Percentiles rank a stretch among this genome's conserved stretches.
phyloP scores from a whole-genome alignment of 2,113 vertebrate species.

The Isurus oxyrinchus region DNA sequence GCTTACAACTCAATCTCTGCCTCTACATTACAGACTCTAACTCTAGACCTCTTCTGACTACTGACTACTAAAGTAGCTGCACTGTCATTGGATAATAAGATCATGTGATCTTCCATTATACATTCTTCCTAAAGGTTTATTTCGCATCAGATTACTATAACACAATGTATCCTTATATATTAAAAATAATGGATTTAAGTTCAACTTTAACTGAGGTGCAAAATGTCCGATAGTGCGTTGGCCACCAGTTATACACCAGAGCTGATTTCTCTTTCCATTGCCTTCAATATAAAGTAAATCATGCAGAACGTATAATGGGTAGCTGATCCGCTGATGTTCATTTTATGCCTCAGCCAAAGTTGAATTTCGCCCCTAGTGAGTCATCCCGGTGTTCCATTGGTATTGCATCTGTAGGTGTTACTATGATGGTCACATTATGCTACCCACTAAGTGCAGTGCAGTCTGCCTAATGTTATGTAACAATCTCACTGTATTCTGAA shows the following conservation, averaged over 20 bases:
- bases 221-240: background rate
- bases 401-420: background rate
- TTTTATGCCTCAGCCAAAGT: background rate
- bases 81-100: too few relatives aligned
- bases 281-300: background rate
- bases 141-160: too few relatives aligned
- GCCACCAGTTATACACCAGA: background rate
- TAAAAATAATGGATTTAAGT: background rate
- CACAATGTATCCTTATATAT: background rate
- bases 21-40: too few relatives aligned
- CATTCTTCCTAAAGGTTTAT: too few relatives aligned
- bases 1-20: too few relatives aligned
- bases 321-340: background rate
- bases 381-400: background rate
- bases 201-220: background rate
- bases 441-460: background rate
- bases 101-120: too few relatives aligned
- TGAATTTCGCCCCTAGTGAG: background rate
- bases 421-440: background rate
- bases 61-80: too few relatives aligned
- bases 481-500: background rate
- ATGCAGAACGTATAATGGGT: background rate
- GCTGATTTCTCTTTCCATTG: background rate
- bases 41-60: too few relatives aligned
- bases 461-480: background rate